These are phyloP conservation scores for Drosophila pandora DNA, from an alignment of 1,140 invertebrate species.

Conservation along the genomic window DNA sequence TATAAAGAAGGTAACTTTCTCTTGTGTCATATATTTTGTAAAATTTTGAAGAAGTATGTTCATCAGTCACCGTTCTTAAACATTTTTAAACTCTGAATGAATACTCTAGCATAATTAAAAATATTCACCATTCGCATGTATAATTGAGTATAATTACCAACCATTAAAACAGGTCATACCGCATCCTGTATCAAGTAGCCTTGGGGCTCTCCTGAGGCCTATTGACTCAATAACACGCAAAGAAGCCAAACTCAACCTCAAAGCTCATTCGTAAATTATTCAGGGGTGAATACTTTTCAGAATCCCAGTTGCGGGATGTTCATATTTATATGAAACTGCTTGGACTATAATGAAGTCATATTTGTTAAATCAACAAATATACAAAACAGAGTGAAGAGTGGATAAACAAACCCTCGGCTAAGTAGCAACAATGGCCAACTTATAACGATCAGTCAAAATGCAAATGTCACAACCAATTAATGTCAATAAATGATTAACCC, in stretches of 20 bases:
- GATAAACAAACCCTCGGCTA: slow-evolving; percentile 62
- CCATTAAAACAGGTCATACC: slow-evolving; percentile 2
- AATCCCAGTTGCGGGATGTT: slow-evolving; percentile 9
- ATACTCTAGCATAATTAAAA: not conserved
- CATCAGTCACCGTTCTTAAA: not conserved
- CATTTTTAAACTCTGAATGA: no score
- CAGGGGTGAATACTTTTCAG: slow-evolving; percentile 42
- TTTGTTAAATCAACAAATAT: slow-evolving; percentile 67
- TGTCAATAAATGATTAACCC: slow-evolving; percentile 77
- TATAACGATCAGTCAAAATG: slow-evolving; percentile 77
- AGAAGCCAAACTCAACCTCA: slow-evolving; percentile 37
- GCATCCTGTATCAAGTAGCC: slow-evolving; percentile 17
- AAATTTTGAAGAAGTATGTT: not conserved
- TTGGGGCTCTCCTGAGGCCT: slow-evolving; percentile 38
- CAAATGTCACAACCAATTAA: slow-evolving; percentile 83
- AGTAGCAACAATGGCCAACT: slow-evolving; percentile 81
- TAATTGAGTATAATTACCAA: not conserved
- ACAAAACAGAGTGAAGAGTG: slow-evolving; percentile 28
- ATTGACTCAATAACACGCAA: slow-evolving; percentile 70
- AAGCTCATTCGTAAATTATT: slow-evolving; percentile 79
- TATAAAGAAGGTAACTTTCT: slow-evolving; percentile 9
- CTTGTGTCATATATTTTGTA: not conserved
- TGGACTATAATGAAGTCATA: slow-evolving; percentile 71
- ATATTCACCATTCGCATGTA: not conserved
- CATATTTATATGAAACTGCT: slow-evolving; percentile 41